Conservation (phyloP, 2,797 vertebrate species). For the Dermochelys coriacea region DNA sequence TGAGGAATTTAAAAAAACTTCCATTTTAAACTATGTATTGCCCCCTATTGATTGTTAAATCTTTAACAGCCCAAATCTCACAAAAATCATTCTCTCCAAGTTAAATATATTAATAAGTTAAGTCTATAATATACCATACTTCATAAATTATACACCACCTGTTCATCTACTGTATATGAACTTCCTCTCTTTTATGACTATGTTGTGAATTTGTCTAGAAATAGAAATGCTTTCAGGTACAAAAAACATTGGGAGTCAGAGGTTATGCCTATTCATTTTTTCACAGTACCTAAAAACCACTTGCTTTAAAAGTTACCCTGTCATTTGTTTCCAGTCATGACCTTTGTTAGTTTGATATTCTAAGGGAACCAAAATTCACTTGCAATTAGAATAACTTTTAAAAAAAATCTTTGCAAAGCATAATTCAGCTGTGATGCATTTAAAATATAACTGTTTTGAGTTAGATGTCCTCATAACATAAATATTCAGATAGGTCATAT, state of each 20-base stretch:
- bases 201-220: not conserved
- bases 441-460: not conserved
- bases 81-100: not conserved
- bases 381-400: not conserved
- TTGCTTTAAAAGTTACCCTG: conserved; percentile 9
- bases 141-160: not conserved
- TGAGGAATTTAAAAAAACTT: not conserved
- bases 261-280: conserved; percentile 16
- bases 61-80: not conserved
- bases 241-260: fast-evolving
- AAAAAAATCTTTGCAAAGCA: not conserved
- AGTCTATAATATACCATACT: not conserved
- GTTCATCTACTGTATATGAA: not conserved
- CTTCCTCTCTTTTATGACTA: not conserved
- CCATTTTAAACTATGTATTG: not conserved
- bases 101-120: not conserved
- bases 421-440: not conserved
- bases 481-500: not conserved
- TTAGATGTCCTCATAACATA: not conserved
- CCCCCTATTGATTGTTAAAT: too few relatives aligned
- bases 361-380: conserved; percentile 1
- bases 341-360: conserved; percentile 13
- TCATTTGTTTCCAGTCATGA: not conserved
- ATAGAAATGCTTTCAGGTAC: not conserved
- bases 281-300: not conserved